Conservation (phyloP, 2,888 invertebrate genomes). For the Marronus borbonicus region DNA sequence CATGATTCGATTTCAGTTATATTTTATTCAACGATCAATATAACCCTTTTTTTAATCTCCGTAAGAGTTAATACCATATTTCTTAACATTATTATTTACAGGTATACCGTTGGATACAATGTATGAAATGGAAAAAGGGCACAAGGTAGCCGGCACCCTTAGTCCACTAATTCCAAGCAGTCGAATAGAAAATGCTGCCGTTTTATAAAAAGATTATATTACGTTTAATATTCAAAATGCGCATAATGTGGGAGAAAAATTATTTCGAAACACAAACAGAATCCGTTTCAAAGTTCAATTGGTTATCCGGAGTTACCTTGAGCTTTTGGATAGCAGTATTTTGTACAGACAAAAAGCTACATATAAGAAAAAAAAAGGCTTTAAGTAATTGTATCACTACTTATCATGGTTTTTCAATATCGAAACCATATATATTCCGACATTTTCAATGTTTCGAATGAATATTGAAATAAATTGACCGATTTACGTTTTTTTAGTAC, state of each 20-base stretch:
- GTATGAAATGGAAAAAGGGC: slow-evolving; percentile 86
- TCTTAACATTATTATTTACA: slow-evolving; percentile 63
- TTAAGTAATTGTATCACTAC: not conserved
- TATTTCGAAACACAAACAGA: no score
- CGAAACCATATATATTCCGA: not conserved
- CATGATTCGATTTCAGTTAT: no score
- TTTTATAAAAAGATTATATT: slow-evolving; percentile 62
- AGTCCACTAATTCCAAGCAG: slow-evolving; percentile 81
- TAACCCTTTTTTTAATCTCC: not conserved
- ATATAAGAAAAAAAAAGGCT: not conserved
- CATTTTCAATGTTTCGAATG: slow-evolving; percentile 7
- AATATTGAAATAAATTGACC: not conserved
- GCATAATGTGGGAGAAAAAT: slow-evolving; percentile 32
- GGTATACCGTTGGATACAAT: slow-evolving; percentile 83
- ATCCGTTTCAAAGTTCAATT: slow-evolving; percentile 7
- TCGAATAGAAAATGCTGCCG: slow-evolving; percentile 66
- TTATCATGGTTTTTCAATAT: not conserved
- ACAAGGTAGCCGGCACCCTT: slow-evolving; percentile 83
- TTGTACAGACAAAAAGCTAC: not conserved
- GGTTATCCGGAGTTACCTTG: not conserved
- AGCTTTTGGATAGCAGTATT: not conserved
- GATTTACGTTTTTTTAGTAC: slow-evolving; percentile 4
- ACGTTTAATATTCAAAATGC: slow-evolving; percentile 25
- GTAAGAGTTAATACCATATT: not conserved
- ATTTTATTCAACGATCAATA: not conserved